Base-by-base conservation (phyloP, 2,888 invertebrate genomes). In the Augiades crinisus region DNA sequence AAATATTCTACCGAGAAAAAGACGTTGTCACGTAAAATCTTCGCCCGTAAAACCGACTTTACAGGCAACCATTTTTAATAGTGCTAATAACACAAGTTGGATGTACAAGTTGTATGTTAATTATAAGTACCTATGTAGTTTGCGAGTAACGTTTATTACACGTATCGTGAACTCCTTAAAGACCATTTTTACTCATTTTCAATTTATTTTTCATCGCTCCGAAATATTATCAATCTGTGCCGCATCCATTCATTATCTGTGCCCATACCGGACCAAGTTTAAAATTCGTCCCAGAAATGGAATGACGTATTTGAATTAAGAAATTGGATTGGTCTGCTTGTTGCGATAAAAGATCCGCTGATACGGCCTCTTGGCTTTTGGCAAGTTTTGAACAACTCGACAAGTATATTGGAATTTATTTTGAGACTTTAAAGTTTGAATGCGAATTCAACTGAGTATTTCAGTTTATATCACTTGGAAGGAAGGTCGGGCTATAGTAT, bases 311-410 rank as follows among this genome's bases (percentile, higher is more conserved):
- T 52, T 52, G 45, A 47, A 46, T 47, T 38, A 33, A 50, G 49
- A 40, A 45, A 54, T 45, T 38, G 47, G 46, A 44, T 49, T 50
- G 52, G 43, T 61, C 55, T 47, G 53, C 55, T 59, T 51, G 53
- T 62, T 19, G 30, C 43, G 50, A 50, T 50, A 50, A 50, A 50
- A 50, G 50, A 43, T 50, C 43, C 17, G 19, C 13, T 13, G 50
- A 50, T 50, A 43, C 36, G 36, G 36, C 27, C n/a, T 36, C 50
- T 21, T 36, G 19, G 30, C 41, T 50, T 49, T 50, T 43, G 43
- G 50, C 50, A 50, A 50, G 27, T 50, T 43, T 49, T 41, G 27
- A 43, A 43, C n/a, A 36, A 33, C 17, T 36, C 5, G 13, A 17
- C 27, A 49, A 41, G 12, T 44, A 44, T 27, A 10, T 27, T 33